Conservation (phyloP, 1,140 invertebrate species). For the Drosophila nannoptera region DNA sequence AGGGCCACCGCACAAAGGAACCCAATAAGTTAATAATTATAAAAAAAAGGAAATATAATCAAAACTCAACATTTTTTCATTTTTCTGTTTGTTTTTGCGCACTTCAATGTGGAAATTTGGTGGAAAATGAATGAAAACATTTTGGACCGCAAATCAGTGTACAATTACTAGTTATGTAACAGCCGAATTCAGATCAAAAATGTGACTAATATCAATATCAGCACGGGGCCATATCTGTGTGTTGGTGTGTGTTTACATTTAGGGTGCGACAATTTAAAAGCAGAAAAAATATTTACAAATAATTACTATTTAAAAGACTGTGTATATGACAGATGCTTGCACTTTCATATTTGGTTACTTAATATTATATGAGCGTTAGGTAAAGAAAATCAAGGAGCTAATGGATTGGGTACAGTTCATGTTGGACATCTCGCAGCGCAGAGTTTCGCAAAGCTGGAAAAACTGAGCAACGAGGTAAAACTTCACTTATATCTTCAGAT, state of each 20-base stretch:
- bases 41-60: slow-evolving; percentile 42
- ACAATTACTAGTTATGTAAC: slow-evolving; percentile 52
- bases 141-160: slow-evolving; percentile 48
- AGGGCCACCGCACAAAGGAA: slow-evolving; percentile 40
- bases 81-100: slow-evolving; percentile 9
- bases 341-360: slow-evolving; percentile 45
- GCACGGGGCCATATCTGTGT: slow-evolving; percentile 34
- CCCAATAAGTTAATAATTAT: slow-evolving; percentile 22
- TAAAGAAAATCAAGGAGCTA: slow-evolving; percentile 51
- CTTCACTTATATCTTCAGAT: slow-evolving; percentile 43
- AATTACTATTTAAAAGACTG: slow-evolving; percentile 55
- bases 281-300: slow-evolving; percentile 68
- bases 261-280: slow-evolving; percentile 66
- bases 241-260: slow-evolving; percentile 44
- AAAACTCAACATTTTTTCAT: slow-evolving; percentile 44
- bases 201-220: slow-evolving; percentile 26
- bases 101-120: slow-evolving; percentile 53
- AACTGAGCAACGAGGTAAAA: slow-evolving; percentile 45
- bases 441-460: slow-evolving; percentile 45
- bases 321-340: slow-evolving; percentile 53
- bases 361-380: slow-evolving; percentile 35
- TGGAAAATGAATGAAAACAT: slow-evolving; percentile 4
- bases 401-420: slow-evolving; percentile 34
- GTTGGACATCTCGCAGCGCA: slow-evolving; percentile 22
- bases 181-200: slow-evolving; percentile 49